These are phyloP conservation scores for Nymphalis io DNA, from an alignment of 1,140 invertebrate species.

Conservation along the genomic window DNA sequence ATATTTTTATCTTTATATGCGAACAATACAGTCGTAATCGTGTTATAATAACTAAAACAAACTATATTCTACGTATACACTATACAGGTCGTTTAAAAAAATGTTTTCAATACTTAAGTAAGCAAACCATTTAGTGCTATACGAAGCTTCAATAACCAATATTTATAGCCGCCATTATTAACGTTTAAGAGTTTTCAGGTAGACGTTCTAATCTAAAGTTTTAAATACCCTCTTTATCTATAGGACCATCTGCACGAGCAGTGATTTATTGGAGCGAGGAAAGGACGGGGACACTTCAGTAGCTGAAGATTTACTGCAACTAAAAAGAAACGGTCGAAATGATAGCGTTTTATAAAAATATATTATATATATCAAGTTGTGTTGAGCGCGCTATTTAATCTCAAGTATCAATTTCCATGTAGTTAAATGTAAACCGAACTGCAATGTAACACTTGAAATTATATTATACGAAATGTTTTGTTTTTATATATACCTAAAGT, in stretches of 20 bases:
- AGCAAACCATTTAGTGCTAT: not conserved
- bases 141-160: not conserved
- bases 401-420: not conserved
- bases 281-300: slow-evolving; percentile 51
- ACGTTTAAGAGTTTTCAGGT: slow-evolving; percentile 1
- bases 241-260: slow-evolving; percentile 47
- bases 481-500: no score
- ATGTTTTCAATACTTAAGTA: not conserved
- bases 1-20: no score
- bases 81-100: no score
- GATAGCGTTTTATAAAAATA: not conserved
- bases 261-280: slow-evolving; percentile 56
- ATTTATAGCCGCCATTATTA: not conserved
- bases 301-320: slow-evolving; percentile 57
- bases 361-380: not conserved
- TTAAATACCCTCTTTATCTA: slow-evolving; percentile 48
- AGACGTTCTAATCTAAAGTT: slow-evolving; percentile 49
- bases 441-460: no score
- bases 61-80: no score
- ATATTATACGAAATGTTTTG: no score
- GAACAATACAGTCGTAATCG: no score
- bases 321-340: slow-evolving; percentile 5
- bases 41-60: no score
- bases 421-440: no score
- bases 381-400: not conserved